phyloP scores from a whole-genome alignment of 2,797 vertebrate species.

The Hirundo rustica region DNA sequence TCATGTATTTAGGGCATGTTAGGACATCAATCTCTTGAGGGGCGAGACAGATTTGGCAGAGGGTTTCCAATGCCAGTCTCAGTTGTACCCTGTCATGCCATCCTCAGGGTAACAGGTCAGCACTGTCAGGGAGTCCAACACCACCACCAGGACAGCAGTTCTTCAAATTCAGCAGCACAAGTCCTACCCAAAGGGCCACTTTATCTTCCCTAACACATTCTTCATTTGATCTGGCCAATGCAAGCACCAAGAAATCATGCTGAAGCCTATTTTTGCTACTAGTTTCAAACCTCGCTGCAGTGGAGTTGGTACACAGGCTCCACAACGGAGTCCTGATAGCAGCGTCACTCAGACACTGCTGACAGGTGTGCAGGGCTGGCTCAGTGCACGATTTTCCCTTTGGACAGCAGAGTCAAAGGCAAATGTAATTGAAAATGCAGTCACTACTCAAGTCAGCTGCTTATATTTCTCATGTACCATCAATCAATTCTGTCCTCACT shows the following conservation, averaged over 20 bases:
- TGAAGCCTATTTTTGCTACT: neutral
- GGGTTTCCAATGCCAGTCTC: neutral
- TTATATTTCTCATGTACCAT: neutral
- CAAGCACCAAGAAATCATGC: neutral
- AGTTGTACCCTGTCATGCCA: neutral
- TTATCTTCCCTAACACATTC: neutral
- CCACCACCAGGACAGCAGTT: neutral
- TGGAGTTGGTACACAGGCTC: neutral
- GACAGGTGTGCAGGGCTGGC: neutral
- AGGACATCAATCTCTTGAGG: neutral
- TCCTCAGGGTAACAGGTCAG: neutral
- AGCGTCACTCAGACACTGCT: neutral
- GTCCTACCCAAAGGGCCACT: neutral
- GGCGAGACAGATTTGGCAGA: neutral
- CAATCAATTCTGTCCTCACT: neutral
- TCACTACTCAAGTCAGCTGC: neutral
- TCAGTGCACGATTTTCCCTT: neutral
- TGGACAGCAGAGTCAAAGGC: neutral
- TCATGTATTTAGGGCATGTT: neutral
- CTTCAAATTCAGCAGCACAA: neutral
- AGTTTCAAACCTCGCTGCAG: neutral
- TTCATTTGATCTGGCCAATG: neutral
- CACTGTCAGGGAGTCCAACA: neutral
- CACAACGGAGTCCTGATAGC: neutral
- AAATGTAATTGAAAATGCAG: neutral